These are phyloP conservation scores for Colossoma macropomum DNA, from an alignment of 2,113 vertebrate genomes.

Conservation along the genomic window DNA sequence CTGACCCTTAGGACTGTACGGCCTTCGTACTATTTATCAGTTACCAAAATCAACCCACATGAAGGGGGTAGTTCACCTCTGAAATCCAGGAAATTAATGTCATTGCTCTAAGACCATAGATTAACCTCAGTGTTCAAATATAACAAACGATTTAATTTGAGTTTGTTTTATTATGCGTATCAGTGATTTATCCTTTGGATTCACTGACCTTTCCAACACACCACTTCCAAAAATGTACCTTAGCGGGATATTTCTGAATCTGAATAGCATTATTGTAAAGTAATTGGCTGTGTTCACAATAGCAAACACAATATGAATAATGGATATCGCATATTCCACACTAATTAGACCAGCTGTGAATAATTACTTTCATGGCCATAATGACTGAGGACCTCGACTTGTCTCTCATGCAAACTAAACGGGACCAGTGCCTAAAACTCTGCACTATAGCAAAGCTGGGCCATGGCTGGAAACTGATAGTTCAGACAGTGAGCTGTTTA, in stretches of 20 bases:
- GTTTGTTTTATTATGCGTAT: not conserved
- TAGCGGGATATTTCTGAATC: conserved; percentile 13
- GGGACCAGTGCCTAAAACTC: conserved; percentile 53
- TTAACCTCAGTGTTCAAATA: not conserved
- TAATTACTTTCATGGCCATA: conserved; percentile 72
- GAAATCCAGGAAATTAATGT: not conserved
- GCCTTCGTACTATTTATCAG: not conserved
- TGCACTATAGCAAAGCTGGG: conserved; percentile 1
- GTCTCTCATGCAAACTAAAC: conserved; percentile 56
- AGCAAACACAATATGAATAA: conserved; percentile 35
- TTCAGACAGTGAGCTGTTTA: conserved; percentile 4
- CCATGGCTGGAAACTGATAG: conserved; percentile 1
- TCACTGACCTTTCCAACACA: not conserved
- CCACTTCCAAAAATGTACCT: not conserved
- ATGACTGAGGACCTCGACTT: conserved; percentile 64
- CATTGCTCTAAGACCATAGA: not conserved
- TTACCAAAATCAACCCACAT: not conserved
- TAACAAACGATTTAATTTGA: not conserved
- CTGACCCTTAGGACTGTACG: not conserved
- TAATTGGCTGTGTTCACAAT: conserved; percentile 36
- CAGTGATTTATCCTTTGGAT: not conserved
- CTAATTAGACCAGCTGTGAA: conserved; percentile 73
- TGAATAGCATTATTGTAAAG: conserved; percentile 17
- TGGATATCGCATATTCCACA: conserved; percentile 64
- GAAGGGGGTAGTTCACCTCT: not conserved